Conservation (phyloP, 2,888 invertebrate genomes). For the Pristionchus entomophagus region DNA sequence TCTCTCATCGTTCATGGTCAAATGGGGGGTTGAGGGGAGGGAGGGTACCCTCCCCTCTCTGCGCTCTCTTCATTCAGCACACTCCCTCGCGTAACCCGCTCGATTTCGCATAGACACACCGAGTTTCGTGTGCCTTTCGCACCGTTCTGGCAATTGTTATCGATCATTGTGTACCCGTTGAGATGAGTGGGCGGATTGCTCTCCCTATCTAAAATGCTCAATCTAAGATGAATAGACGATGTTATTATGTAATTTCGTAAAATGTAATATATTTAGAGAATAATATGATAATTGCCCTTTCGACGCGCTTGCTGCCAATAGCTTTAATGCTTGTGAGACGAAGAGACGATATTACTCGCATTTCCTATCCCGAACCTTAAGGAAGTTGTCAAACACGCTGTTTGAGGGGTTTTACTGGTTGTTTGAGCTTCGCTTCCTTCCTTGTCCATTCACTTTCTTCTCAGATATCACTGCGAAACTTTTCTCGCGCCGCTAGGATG, state of each 20-base stretch:
- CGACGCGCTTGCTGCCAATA: too few relatives aligned
- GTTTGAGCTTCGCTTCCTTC: neutral
- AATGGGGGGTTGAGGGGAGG: neutral
- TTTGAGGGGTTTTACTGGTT: neutral
- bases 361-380: too few relatives aligned
- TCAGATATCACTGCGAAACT: neutral
- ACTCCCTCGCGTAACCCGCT: neutral
- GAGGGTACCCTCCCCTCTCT: neutral
- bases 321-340: too few relatives aligned
- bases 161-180: neutral
- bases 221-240: too few relatives aligned
- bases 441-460: neutral
- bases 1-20: slow-evolving; percentile 35
- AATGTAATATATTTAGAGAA: too few relatives aligned
- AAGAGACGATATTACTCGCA: too few relatives aligned
- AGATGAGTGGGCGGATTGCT: too few relatives aligned
- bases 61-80: neutral
- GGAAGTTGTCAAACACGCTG: neutral
- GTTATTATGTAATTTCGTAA: too few relatives aligned
- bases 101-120: neutral
- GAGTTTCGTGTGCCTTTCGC: neutral
- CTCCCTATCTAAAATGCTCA: too few relatives aligned
- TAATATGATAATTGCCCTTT: too few relatives aligned
- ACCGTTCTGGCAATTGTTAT: neutral
- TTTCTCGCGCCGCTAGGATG: neutral